Percentiles rank a stretch among this genome's conserved stretches.
Evolutionary conservation across 2,797 vertebrate species (phyloP).

Genomic region (Chrysocyon brachyurus): DNA sequence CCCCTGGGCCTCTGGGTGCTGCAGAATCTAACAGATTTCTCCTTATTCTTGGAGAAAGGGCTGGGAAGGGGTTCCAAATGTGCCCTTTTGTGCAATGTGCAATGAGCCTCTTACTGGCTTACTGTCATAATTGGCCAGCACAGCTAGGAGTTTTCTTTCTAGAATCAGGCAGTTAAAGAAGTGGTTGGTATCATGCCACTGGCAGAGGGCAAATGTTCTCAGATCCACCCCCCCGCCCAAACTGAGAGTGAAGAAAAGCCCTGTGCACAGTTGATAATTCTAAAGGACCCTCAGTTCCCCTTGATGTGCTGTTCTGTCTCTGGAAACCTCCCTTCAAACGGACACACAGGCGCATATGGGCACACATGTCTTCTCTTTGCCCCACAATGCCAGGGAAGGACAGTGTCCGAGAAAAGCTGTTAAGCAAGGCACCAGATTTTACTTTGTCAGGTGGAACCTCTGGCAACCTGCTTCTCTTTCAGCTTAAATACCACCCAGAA

Average conservation of each 20-base stretch:
- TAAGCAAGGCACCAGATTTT: too few relatives aligned
- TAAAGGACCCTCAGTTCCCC: rapidly evolving
- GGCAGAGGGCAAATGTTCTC: rapidly evolving
- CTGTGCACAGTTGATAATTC: not conserved
- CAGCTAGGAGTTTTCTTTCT: not conserved
- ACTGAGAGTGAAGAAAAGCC: not conserved
- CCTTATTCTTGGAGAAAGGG: not conserved
- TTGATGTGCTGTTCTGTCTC: not conserved
- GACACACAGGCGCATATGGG: rapidly evolving
- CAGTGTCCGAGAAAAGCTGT: rapidly evolving
- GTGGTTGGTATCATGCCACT: not conserved
- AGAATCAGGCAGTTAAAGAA: rapidly evolving
- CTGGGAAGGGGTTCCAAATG: too few relatives aligned
- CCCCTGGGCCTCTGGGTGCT: not conserved
- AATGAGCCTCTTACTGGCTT: not conserved
- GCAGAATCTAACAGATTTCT: not conserved
- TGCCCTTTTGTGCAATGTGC: rapidly evolving
- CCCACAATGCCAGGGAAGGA: rapidly evolving
- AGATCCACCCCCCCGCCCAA: too few relatives aligned
- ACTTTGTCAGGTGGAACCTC: not conserved
- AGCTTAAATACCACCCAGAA: not conserved
- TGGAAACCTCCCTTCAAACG: rapidly evolving
- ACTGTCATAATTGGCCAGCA: not conserved
- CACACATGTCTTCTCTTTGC: not conserved
- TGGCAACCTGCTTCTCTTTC: rapidly evolving